Conservation (phyloP, 37 sponge, comb jelly and placozoan genomes). For the Agelas oroides region DNA sequence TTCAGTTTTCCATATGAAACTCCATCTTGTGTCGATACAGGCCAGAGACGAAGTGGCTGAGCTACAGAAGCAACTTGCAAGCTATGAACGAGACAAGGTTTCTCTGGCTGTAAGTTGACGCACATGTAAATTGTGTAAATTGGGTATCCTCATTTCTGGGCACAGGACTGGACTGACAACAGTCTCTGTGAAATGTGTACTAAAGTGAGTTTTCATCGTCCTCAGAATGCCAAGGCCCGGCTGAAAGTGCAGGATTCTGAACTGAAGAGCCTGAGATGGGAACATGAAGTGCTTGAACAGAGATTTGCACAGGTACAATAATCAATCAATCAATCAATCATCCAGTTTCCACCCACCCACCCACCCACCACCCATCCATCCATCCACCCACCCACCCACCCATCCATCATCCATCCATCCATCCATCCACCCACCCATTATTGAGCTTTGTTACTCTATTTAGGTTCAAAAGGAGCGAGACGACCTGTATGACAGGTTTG, state of each 20-base stretch:
- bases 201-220: not conserved
- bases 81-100: constrained; percentile 95
- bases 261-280: constrained; percentile 94
- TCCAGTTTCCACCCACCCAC: not conserved
- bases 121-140: not conserved
- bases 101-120: constrained; percentile 71
- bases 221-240: constrained; percentile 93
- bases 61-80: constrained; percentile 87
- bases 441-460: not conserved
- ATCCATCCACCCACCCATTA: too few relatives aligned
- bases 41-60: constrained; percentile 93
- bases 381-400: too few relatives aligned
- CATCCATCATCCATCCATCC: too few relatives aligned
- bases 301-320: constrained; percentile 85
- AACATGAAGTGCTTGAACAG: constrained; percentile 97
- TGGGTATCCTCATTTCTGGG: not conserved
- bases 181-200: not conserved
- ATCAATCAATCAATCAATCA: not conserved
- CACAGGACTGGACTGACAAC: too few relatives aligned
- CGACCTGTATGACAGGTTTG: constrained; percentile 91
- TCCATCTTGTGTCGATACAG: constrained; percentile 10
- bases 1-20: too few relatives aligned
- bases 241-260: constrained; percentile 95
- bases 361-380: too few relatives aligned
- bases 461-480: constrained; percentile 94